Evolutionary conservation across 2,888 invertebrate genomes (phyloP).

Genomic region (Polyommatus iphigenia): DNA sequence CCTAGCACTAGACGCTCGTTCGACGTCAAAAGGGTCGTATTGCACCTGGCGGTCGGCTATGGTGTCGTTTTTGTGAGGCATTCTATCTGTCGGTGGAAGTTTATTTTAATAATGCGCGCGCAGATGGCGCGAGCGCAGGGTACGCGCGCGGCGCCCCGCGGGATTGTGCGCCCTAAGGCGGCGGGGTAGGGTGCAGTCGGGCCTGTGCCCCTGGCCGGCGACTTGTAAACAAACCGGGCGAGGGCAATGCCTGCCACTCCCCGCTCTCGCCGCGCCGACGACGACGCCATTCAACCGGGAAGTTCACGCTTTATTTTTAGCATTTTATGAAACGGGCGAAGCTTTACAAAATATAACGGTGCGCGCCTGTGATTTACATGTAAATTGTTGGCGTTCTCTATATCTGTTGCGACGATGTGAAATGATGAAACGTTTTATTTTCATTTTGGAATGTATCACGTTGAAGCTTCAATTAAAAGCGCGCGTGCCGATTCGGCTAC

Average conservation of each 20-base stretch:
- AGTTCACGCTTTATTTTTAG: conserved; percentile 79
- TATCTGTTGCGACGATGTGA: not conserved
- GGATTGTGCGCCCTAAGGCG: conserved; percentile 61
- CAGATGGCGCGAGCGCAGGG: conserved; percentile 72
- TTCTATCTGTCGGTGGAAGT: conserved; percentile 65
- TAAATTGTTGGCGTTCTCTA: conserved; percentile 22
- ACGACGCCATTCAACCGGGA: conserved; percentile 79
- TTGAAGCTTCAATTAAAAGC: not conserved
- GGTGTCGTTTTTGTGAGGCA: conserved; percentile 60
- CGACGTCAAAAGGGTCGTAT: conserved; percentile 51
- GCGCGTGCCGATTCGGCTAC: not conserved
- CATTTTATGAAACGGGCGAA: conserved; percentile 61
- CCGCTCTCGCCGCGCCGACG: conserved; percentile 61
- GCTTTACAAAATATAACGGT: conserved; percentile 47
- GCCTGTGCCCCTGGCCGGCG: conserved; percentile 49
- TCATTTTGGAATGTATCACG: not conserved
- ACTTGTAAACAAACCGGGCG: conserved; percentile 78
- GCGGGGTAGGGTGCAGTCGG: conserved; percentile 60
- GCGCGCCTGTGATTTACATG: conserved; percentile 32
- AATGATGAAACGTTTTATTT: not conserved
- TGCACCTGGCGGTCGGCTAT: conserved; percentile 62
- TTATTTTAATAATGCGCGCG: conserved; percentile 73
- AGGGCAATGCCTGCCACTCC: conserved; percentile 77
- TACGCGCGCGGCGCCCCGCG: conserved; percentile 39
- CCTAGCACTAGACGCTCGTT: conserved; percentile 68